Evolutionary conservation across 1,140 invertebrate species (phyloP), one percentile per base, ranked within the genome.

Genomic region (Ptiloglossa arizonensis): DNA sequence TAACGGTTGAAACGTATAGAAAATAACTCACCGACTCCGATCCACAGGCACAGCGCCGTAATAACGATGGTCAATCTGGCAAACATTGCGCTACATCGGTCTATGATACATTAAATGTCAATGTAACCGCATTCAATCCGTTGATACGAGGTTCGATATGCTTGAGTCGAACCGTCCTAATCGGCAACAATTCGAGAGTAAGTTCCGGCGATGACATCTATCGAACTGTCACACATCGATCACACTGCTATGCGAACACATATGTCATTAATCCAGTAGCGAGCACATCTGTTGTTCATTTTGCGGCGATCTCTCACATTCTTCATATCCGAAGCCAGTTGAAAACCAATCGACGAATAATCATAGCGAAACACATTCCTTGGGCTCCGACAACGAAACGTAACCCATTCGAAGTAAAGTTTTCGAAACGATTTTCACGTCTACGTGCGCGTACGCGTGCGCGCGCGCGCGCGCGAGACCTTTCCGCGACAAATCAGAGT

Each of bases 71-170:
- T 78, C 78, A 87, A 88, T 67, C 80, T 81, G 81, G 73, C 59
- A 74, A 86, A 87, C 91, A 92, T 92, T 70, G 86, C 87, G 83
- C 75, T 86, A 78, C 83, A 86, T 87, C 60, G 74, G 59, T 70
- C 62, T 69, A 79, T 60, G 66, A 70, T 69, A 44, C 79, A 57
- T 60, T 66, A 79, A 81, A 85, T 83, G 50, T 60, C 70, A 50
- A 66, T 50, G 69, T 63, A 38, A 70, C 70, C 29, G 64, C 70
- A 62, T 63, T 83, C 75, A 69, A 70, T 27, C 29, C 44, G 41
- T n/a, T 24, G 50, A 67, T 67, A 56, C 48, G 38, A 32, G 57
- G 59, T 68, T 46, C 63, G 73, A 57, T 48, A 17, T 19, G 22
- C 46, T 24, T 8, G 24, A 52, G 48, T 9, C 48, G 60, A 54